phyloP scores from a whole-genome alignment of 1,140 invertebrate species.

The Gonatopus flavifemur region DNA sequence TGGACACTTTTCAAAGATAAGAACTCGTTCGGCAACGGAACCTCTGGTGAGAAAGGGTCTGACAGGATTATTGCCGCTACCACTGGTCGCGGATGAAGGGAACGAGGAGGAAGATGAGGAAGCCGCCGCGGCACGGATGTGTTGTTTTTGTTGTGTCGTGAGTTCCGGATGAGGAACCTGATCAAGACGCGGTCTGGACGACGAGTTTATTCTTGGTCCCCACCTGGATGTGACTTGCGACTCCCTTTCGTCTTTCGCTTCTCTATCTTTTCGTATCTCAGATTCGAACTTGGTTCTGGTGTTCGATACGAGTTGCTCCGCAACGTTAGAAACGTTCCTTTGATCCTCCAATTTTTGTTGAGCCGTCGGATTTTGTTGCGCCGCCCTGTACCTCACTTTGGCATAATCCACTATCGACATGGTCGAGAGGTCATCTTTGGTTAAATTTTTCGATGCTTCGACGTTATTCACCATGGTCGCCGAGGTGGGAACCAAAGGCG shows the following conservation, averaged over 20 bases:
- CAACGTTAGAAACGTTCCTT: constrained; percentile 37
- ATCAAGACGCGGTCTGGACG: constrained; percentile 48
- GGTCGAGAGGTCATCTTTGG: constrained; percentile 42
- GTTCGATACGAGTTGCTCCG: constrained; percentile 39
- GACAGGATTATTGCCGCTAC: constrained; percentile 64
- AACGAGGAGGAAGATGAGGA: too few species aligned
- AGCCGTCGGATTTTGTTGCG: constrained; percentile 57
- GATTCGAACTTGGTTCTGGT: constrained; percentile 44
- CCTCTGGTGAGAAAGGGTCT: constrained; percentile 84
- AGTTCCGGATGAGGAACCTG: constrained; percentile 69
- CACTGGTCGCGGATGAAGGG: too few species aligned
- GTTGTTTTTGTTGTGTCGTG: constrained; percentile 67
- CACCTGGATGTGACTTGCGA: constrained; percentile 52
- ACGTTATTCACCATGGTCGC: constrained; percentile 45
- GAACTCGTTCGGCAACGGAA: constrained; percentile 86
- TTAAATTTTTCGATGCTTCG: constrained; percentile 21
- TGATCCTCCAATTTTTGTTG: constrained; percentile 61
- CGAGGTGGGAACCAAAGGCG: constrained; percentile 35
- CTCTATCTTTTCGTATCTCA: constrained; percentile 30
- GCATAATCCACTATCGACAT: constrained; percentile 67
- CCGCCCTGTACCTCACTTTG: constrained; percentile 67
- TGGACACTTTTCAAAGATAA: constrained; percentile 90
- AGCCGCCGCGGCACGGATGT: constrained; percentile 58
- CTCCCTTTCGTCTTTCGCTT: constrained; percentile 52
- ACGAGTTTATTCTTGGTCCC: constrained; percentile 45